Base-by-base conservation (phyloP, 2,888 invertebrate species). In the Eilema sororculum region DNA sequence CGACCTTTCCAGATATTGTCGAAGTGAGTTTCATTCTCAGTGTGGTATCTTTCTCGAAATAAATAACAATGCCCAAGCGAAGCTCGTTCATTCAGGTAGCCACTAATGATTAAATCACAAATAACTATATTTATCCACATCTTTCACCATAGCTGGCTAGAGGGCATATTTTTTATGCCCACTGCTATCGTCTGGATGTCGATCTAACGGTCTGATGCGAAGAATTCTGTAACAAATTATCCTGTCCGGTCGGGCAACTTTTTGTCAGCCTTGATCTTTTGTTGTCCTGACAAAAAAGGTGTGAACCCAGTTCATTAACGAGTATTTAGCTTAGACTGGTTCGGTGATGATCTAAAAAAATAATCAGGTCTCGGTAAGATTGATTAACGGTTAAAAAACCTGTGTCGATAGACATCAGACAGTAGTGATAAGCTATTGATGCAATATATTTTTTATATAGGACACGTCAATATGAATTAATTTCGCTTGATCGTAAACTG, bases 271-370 rank as follows among this genome's bases (percentile, higher is more conserved):
- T 30, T 60, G 59, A 60, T 60, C 20, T 60, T 33, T 30, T 59
- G 30, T 59, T 20, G 30, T 60, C 20, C 28, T 3, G n/a, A 20
- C 30, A 60, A 60, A 60, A 60, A 60, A 28, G 58, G 60, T 60
- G 60, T 60, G 60, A 60, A 60, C 28, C 30, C 60, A 16, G 20
- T 60, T 60, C 30, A 60, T 60, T 60, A 60, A 33, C 28, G 9
- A 60, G 60, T 60, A 30, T 60, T n/a, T 60, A 33, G 33, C 30
- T 30, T 60, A 60, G n/a, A 60, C 30, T 30, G 30, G 60, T 60
- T 60, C 5, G 2, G 30, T n/a, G 9, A 60, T 33, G n/a, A 25
- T 60, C 20, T 30, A 60, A 60, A 30, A 28, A 16, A 16, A 16
- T 16, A 25, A n/a, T n/a, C 24, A 24, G 25, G 28, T 58, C 25